Evolutionary conservation across 2,888 invertebrate genomes (phyloP).

Genomic region (Drosophila lutescens): DNA sequence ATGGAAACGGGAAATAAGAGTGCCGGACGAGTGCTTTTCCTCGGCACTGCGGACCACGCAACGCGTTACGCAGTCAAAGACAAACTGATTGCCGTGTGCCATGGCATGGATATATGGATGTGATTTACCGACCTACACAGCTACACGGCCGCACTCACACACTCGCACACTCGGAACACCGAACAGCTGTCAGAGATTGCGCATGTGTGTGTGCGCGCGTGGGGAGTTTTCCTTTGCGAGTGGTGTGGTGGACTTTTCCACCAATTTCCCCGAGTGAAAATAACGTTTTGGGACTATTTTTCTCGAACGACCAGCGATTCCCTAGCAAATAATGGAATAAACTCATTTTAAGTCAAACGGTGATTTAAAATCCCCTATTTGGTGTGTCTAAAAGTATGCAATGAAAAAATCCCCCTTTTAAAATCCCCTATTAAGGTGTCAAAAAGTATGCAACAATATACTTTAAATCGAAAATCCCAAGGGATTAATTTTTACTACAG

Average conservation of each 20-base stretch:
- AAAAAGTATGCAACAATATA: no score
- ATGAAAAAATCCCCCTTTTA: no score
- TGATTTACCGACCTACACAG: constrained; percentile 78
- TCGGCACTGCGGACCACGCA: constrained; percentile 66
- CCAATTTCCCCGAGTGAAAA: constrained; percentile 7
- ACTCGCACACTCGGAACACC: not conserved
- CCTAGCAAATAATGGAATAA: not conserved
- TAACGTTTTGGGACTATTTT: constrained; percentile 8
- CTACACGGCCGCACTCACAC: constrained; percentile 10
- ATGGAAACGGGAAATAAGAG: constrained; percentile 3
- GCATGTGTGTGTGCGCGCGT: constrained; percentile 38
- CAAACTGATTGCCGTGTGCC: constrained; percentile 82
- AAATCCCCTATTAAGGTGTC: no score
- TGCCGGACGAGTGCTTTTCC: constrained; percentile 19
- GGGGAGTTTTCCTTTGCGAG: constrained; percentile 5
- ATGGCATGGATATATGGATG: constrained; percentile 68
- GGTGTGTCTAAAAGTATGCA: no score
- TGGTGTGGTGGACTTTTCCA: constrained; percentile 9
- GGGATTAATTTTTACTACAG: no score
- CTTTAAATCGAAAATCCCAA: no score
- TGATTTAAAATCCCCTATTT: no score
- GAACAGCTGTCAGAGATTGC: constrained; percentile 41
- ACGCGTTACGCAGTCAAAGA: constrained; percentile 83
- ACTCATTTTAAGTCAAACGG: no score
- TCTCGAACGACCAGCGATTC: not conserved